Base-by-base conservation (phyloP, 2,797 vertebrate genomes). In the Hybognathus amarus region DNA sequence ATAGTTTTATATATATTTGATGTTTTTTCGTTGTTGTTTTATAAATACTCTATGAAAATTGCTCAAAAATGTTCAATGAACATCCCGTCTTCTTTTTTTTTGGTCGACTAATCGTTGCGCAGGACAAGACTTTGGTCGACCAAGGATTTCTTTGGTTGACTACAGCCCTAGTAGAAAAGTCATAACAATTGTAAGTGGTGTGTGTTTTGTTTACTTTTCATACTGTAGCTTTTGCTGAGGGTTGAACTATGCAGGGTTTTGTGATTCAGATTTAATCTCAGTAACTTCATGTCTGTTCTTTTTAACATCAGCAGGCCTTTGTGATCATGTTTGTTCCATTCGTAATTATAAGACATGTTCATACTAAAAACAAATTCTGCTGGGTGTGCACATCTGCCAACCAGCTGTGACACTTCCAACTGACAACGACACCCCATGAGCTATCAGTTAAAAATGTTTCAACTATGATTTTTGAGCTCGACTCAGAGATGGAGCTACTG, bases 161-260 rank as follows among this genome's bases (percentile, higher is more conserved):
- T n/a, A n/a, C n/a, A n/a, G n/a, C n/a, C n/a, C n/a, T n/a, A n/a
- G 54, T 42, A 71, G 63, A 66, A 88, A 38, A 83, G 78, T 59
- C 83, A 66, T 88, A 80, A 85, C 84, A 75, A 50, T 67, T 36
- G n/a, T 22, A 67, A 78, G 61, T 50, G 20, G 50, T 78, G 42
- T 50, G 20, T 66, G 61, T 78, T 33, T 20, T 27, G 9, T 63
- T 50, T 56, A 47, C 18, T 12, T 47, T 59, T 38, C 3, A 79
- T 13, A 36, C 42, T 20, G 1, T 66, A 24, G 45, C 79, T 59
- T 36, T 59, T 36, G 30, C 36, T n/a, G 5, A 13, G 59, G 24
- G 18, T 20, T 33, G 22, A 75, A 67, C 30, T 67, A 45, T 33
- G 13, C 36, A 40, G 52, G 24, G 56, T 24, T n/a, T 42, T 36